These are phyloP conservation scores for Charadrius vociferus DNA, from an alignment of 2,113 vertebrate genomes.

Conservation along the genomic window DNA sequence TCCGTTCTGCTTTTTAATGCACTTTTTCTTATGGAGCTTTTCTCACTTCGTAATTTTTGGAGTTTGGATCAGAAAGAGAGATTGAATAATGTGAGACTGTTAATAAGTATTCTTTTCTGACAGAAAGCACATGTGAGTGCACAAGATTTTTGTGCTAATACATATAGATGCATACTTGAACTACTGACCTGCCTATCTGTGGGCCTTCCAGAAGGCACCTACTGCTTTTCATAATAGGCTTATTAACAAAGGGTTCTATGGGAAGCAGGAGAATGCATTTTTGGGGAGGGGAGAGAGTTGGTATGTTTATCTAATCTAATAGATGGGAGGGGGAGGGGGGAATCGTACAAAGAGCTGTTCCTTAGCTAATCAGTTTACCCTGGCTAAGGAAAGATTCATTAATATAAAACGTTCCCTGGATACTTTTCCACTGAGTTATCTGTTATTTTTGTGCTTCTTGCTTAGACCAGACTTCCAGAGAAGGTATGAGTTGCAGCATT, in stretches of 20 bases:
- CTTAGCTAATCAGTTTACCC: neutral
- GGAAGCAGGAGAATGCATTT: neutral
- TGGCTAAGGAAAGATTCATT: neutral
- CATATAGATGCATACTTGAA: neutral
- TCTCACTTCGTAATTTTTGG: neutral
- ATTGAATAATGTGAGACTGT: neutral
- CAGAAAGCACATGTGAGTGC: neutral
- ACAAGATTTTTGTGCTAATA: neutral
- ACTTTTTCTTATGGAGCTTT: neutral
- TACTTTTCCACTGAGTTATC: neutral
- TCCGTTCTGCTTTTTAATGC: neutral
- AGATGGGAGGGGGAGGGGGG: neutral
- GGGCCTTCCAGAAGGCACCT: neutral
- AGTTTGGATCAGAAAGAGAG: neutral
- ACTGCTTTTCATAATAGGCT: neutral
- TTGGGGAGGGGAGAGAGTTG: neutral
- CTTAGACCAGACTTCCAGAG: neutral
- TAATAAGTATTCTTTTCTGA: neutral
- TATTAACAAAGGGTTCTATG: neutral
- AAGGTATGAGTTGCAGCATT: neutral
- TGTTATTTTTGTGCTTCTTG: neutral
- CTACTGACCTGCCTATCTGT: neutral
- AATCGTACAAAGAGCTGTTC: neutral
- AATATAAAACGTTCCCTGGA: neutral
- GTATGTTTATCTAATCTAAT: neutral